Evolutionary conservation across 2,888 invertebrate genomes (phyloP), one percentile per base, ranked within the genome.

Genomic region (Leptinotarsa peninsularis): DNA sequence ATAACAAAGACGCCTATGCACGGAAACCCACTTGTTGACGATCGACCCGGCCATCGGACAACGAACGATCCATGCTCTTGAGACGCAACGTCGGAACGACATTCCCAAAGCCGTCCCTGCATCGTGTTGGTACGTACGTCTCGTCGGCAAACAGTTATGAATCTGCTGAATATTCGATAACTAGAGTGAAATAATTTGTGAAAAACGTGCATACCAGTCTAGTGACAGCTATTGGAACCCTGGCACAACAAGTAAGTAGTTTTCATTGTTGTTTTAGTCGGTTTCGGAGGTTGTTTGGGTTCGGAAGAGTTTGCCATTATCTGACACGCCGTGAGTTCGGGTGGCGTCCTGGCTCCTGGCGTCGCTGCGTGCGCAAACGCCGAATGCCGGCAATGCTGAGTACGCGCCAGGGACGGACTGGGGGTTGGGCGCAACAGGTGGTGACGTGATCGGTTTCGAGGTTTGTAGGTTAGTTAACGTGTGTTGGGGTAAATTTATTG

Each of bases 271-370:
- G 66, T 67, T 58, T 56, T 17, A 58, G 23, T 23, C 14, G 60
- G 67, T 74, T 71, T 43, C 15, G 50, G 49, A 69, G 69, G 63
- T 71, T 15, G 18, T 50, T 75, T 73, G 17, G 58, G 69, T 60
- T 63, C 1, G 17, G 71, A 52, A 49, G 21, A 71, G 60, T 71
- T 76, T 71, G 76, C 66, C 52, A 69, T 75, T 76, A 21, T 68
- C 71, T 66, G 73, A 67, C 71, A 43, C 33, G 58, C 33, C 60
- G 71, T 71, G 76, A 76, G 74, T 76, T 78, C 77, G 75, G 73
- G 75, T 78, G 77, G 77, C 77, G 77, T 78, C 77, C 74, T 74
- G 71, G 73, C 74, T 67, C 56, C 58, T 73, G 75, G 77, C 77
- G 77, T 77, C 77, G 77, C 56, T 71, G 52, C 72, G 77, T 67